Conservation (phyloP, 2,797 vertebrate genomes). For the Florisuga fusca region DNA sequence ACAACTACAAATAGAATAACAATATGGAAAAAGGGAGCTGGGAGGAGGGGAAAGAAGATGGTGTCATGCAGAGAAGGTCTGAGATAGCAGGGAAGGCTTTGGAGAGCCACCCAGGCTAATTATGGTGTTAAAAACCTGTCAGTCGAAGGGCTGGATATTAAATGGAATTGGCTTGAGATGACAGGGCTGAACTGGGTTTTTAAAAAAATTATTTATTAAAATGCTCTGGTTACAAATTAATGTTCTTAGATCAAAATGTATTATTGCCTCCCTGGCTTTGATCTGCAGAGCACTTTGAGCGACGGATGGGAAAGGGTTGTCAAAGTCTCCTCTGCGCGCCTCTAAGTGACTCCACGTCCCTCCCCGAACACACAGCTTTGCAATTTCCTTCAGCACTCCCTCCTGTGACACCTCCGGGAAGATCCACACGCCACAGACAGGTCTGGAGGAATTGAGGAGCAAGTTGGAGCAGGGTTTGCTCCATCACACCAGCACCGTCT, state of each 20-base stretch:
- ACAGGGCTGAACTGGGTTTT: constrained; percentile 70
- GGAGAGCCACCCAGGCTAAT: constrained; percentile 77
- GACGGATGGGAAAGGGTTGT: constrained; percentile 69
- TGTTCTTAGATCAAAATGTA: constrained; percentile 64
- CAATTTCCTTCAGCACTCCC: constrained; percentile 25
- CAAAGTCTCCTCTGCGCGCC: constrained; percentile 16
- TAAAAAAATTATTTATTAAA: constrained; percentile 75
- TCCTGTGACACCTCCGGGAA: background rate
- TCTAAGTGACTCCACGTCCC: background rate
- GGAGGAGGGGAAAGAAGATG: constrained; percentile 1
- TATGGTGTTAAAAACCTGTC: constrained; percentile 78
- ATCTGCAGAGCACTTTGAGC: constrained; percentile 72
- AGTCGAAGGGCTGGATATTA: constrained; percentile 76
- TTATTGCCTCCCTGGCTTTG: constrained; percentile 77
- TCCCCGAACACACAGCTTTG: background rate
- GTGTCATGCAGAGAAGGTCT: constrained; percentile 31
- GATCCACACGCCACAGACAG: background rate
- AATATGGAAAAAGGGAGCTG: background rate
- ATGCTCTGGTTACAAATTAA: constrained; percentile 74
- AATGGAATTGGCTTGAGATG: constrained; percentile 77
- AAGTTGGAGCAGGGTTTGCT: background rate
- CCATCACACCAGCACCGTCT: rapidly evolving
- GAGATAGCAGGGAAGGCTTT: constrained; percentile 63
- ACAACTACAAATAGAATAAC: constrained; percentile 70
- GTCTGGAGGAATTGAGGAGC: background rate